These are phyloP conservation scores for Adela reaumurella DNA, from an alignment of 2,888 invertebrate genomes.

Conservation along the genomic window DNA sequence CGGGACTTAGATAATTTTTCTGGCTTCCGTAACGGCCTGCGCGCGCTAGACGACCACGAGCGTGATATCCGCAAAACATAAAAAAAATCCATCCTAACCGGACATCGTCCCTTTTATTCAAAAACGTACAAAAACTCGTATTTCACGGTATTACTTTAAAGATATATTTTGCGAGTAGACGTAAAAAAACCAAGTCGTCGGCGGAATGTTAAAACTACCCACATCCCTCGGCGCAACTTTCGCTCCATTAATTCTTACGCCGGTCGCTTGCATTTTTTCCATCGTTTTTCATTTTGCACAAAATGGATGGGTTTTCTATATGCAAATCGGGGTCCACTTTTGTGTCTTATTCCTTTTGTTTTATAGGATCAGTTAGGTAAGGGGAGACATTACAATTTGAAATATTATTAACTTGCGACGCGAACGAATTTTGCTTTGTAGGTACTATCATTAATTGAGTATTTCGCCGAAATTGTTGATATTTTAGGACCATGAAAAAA, in stretches of 20 bases:
- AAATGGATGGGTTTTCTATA: constrained; percentile 13
- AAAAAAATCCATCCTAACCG: neutral
- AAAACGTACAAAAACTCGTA: neutral
- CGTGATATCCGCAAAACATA: neutral
- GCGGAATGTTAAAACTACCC: constrained; percentile 20
- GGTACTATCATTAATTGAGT: no score
- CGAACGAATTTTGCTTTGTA: neutral
- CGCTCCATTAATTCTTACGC: constrained; percentile 43
- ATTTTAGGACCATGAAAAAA: no score
- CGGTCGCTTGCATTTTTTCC: constrained; percentile 42
- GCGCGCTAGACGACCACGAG: no score
- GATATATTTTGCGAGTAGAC: neutral
- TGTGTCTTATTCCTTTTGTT: constrained; percentile 14
- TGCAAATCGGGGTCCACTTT: constrained; percentile 16
- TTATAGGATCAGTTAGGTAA: constrained; percentile 30
- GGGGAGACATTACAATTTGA: constrained; percentile 11
- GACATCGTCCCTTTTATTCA: neutral
- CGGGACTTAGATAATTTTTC: no score
- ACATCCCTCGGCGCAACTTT: constrained; percentile 26
- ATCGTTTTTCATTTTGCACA: constrained; percentile 13
- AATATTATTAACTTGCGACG: neutral
- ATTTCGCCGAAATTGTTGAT: no score
- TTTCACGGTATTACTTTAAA: neutral
- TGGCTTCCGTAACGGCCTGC: no score
- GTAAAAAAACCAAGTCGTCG: neutral